Percentiles rank a stretch among this genome's conserved stretches.
Conservation (phyloP, 2,797 vertebrate species). For the Sebastiscus albofasciatus region DNA sequence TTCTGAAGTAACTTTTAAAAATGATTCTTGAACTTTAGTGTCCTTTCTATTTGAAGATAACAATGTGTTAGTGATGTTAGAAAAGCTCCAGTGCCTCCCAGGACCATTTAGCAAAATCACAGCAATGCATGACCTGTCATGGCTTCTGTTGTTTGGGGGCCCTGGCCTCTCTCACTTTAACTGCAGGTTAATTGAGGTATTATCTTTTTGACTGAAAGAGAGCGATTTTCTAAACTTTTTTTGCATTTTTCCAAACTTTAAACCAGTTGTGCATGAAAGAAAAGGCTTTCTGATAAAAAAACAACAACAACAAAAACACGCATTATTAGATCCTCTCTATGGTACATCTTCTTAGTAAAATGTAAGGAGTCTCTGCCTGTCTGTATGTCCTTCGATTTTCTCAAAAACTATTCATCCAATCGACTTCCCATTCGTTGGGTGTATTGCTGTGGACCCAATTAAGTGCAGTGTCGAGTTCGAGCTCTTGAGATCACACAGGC, state of each 20-base stretch:
- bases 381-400: not conserved
- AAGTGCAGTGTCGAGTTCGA: not conserved
- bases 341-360: not conserved
- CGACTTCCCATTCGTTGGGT: not conserved
- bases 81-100: not conserved
- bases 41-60: not conserved
- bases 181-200: not conserved
- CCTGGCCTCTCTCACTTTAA: not conserved
- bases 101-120: not conserved
- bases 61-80: not conserved
- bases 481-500: not conserved
- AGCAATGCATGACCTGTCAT: not conserved
- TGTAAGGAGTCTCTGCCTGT: not conserved
- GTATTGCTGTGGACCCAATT: not conserved
- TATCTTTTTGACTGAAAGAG: not conserved
- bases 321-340: not conserved
- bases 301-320: not conserved
- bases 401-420: not conserved
- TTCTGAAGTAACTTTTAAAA: not conserved
- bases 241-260: not conserved
- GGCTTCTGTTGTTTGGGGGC: not conserved
- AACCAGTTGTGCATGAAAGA: not conserved
- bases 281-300: not conserved
- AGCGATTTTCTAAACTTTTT: not conserved
- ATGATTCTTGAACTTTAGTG: not conserved